Percentiles rank a stretch among this genome's conserved stretches.
phyloP scores from a whole-genome alignment of 2,888 invertebrate species.

The Empis livida region DNA sequence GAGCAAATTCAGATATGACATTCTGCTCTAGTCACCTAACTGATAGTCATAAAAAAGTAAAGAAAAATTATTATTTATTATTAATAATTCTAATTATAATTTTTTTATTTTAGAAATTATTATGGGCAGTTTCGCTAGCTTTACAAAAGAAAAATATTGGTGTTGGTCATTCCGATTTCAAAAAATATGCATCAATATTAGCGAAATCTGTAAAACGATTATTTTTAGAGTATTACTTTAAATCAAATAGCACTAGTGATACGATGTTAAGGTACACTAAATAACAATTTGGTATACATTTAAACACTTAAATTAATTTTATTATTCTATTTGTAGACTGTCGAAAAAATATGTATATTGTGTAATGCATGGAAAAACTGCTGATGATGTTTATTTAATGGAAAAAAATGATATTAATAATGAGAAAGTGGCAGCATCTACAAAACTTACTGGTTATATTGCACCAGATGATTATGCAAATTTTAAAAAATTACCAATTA shows the following conservation, averaged over 20 bases:
- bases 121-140: constrained; percentile 72
- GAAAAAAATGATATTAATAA: constrained; percentile 24
- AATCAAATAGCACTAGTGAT: constrained; percentile 60
- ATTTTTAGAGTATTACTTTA: constrained; percentile 42
- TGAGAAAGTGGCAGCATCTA: constrained; percentile 20
- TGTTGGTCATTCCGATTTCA: constrained; percentile 51
- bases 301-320: no score
- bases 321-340: constrained; percentile 36
- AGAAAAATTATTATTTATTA: neutral
- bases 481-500: constrained; percentile 18
- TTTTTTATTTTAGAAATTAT: constrained; percentile 44
- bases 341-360: constrained; percentile 51
- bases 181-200: constrained; percentile 52
- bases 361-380: constrained; percentile 49
- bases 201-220: constrained; percentile 54
- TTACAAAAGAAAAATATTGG: constrained; percentile 57
- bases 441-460: constrained; percentile 28
- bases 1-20: constrained; percentile 14
- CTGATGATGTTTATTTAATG: constrained; percentile 44
- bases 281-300: no score
- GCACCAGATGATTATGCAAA: constrained; percentile 30
- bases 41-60: constrained; percentile 31
- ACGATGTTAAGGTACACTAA: constrained; percentile 48
- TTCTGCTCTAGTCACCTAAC: constrained; percentile 19
- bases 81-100: neutral